Percentiles rank a stretch among this genome's conserved stretches.
phyloP scores from a whole-genome alignment of 2,113 vertebrate genomes.

The Pomatostomus ruficeps region DNA sequence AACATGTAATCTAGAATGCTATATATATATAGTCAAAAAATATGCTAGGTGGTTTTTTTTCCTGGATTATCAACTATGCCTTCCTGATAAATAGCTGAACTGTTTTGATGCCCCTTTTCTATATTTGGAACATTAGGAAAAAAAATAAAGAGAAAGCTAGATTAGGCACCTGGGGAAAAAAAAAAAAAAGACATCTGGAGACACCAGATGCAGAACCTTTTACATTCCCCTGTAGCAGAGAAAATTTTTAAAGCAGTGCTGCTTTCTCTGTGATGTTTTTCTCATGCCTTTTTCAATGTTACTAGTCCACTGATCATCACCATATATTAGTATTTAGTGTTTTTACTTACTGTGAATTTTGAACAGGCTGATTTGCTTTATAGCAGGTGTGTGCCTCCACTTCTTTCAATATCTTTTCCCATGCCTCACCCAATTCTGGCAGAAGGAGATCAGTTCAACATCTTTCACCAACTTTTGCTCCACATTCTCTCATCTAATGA shows the following conservation, averaged over 20 bases:
- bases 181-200: background rate
- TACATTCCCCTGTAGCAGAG: background rate
- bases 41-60: background rate
- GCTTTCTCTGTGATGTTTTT: background rate
- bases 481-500: background rate
- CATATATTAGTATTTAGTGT: background rate
- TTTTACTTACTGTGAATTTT: background rate
- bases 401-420: background rate
- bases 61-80: background rate
- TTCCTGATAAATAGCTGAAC: background rate
- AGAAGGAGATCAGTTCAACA: background rate
- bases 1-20: background rate
- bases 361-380: background rate
- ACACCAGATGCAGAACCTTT: background rate
- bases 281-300: background rate
- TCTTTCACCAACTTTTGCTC: background rate
- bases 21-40: background rate
- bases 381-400: background rate
- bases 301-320: background rate
- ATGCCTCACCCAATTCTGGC: background rate
- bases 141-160: background rate
- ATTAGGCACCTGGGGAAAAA: background rate
- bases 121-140: background rate
- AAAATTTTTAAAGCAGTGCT: background rate
- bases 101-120: background rate